Base-by-base conservation (phyloP, 2,888 invertebrate genomes). In the Troides oblongomaculatus region DNA sequence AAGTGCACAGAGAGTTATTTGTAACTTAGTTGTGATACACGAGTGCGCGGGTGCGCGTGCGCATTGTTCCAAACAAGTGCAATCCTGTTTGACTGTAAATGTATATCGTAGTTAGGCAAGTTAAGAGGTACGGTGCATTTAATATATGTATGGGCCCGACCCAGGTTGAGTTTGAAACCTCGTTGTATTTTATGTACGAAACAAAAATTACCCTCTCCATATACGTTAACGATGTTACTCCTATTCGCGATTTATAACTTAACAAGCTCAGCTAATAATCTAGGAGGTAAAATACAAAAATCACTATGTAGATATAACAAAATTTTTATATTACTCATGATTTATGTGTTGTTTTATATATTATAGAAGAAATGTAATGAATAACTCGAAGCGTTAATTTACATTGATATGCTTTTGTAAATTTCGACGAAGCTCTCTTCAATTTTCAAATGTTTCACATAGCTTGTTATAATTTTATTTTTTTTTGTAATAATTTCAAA, bases 61-160 rank as follows among this genome's bases (percentile, higher is more conserved):
- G 84, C 84, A 80, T 82, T 84, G 85, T 86, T 87, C 84, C 85
- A 83, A 87, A 84, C 81, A 81, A 82, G 87, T 87, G 89, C 89
- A 88, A 88, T 89, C 86, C 80, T 75, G 77, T 82, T 77, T 88
- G 86, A 88, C 84, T 88, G 86, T 85, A 80, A 77, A 79, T 89
- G 84, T 90, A 88, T 87, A 87, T 84, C 81, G 88, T 91, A 92
- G 91, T 85, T 92, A 92, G 91, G 86, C 77, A 90, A 85, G 86
- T 83, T 89, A 90, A 87, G 90, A 81, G 87, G 82, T 86, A 82
- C 78, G 84, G 86, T 89, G 91, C 91, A 90, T 92, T 91, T 91
- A 90, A 88, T 90, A 89, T 88, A 85, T 84, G 82, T 85, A 82
- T 79, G 78, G 80, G 79, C 76, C 77, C 73, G 71, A 73, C 71